Evolutionary conservation across 2,888 invertebrate species (phyloP).

Genomic region (Mimachlamys varia): DNA sequence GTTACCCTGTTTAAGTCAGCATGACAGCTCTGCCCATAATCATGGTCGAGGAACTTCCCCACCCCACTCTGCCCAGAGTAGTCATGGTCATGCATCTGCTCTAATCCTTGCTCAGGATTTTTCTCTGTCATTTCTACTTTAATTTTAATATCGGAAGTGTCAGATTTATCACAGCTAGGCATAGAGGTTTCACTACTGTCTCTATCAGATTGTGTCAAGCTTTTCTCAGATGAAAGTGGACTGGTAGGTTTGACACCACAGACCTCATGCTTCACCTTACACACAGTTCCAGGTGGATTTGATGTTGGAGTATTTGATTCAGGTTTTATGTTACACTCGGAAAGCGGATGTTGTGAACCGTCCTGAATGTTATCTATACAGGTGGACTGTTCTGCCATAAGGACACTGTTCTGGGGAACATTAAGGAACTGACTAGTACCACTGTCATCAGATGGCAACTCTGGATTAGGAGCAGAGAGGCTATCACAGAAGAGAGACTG

Average conservation of each 20-base stretch:
- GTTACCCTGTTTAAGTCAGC: slow-evolving; percentile 42
- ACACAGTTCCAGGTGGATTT: neutral
- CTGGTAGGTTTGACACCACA: neutral
- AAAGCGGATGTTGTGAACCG: neutral
- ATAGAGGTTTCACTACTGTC: slow-evolving; percentile 34
- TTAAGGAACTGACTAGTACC: slow-evolving; percentile 11
- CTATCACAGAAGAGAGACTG: neutral
- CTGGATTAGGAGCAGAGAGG: slow-evolving; percentile 1
- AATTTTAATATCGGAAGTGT: neutral
- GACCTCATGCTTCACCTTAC: neutral
- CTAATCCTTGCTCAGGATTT: neutral
- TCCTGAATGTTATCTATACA: neutral
- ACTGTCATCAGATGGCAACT: neutral
- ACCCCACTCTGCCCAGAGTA: slow-evolving; percentile 3
- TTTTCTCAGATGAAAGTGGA: neutral
- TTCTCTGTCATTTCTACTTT: neutral
- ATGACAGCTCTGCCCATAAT: slow-evolving; percentile 6
- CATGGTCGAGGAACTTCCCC: slow-evolving; percentile 11
- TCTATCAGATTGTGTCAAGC: slow-evolving; percentile 30
- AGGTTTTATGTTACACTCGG: neutral
- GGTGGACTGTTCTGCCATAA: neutral
- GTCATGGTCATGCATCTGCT: slow-evolving; percentile 11
- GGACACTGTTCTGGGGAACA: neutral
- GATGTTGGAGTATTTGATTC: slow-evolving; percentile 29
- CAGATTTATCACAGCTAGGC: neutral